Percentiles rank a stretch among this genome's conserved stretches.
Evolutionary conservation across 2,888 invertebrate genomes (phyloP).

Genomic region (Geotrupes spiniger): DNA sequence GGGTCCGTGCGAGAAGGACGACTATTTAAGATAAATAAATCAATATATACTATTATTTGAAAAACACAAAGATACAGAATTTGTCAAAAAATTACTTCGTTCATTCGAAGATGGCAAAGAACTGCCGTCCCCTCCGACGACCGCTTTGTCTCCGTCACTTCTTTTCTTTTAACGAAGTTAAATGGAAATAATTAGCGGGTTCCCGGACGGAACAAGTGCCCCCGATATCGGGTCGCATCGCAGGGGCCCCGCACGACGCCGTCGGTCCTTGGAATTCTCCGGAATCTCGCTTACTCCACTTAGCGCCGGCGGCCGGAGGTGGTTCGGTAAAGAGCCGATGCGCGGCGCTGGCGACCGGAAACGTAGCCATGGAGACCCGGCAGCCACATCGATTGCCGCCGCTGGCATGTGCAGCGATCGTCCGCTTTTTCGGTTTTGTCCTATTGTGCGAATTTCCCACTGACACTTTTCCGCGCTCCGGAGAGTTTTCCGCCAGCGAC

Average conservation of each 20-base stretch:
- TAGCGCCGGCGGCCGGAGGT: background rate
- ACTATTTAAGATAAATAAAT: too few relatives aligned
- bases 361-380: conserved; percentile 64
- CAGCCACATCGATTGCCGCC: conserved; percentile 61
- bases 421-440: background rate
- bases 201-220: conserved; percentile 1
- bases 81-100: too few relatives aligned
- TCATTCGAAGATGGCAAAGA: too few relatives aligned
- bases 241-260: conserved; percentile 38
- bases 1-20: too few relatives aligned
- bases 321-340: conserved; percentile 25
- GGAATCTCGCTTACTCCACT: too few relatives aligned
- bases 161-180: background rate
- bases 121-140: background rate
- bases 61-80: too few relatives aligned
- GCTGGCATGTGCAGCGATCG: conserved; percentile 32
- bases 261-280: conserved; percentile 44
- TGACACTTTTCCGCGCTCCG: too few relatives aligned
- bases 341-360: conserved; percentile 57
- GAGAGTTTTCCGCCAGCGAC: too few relatives aligned
- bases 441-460: too few relatives aligned
- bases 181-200: conserved; percentile 2
- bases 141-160: background rate
- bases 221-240: background rate
- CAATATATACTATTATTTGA: too few relatives aligned